phyloP scores from a whole-genome alignment of 2,113 vertebrate genomes.

The Muscicapa adusta region DNA sequence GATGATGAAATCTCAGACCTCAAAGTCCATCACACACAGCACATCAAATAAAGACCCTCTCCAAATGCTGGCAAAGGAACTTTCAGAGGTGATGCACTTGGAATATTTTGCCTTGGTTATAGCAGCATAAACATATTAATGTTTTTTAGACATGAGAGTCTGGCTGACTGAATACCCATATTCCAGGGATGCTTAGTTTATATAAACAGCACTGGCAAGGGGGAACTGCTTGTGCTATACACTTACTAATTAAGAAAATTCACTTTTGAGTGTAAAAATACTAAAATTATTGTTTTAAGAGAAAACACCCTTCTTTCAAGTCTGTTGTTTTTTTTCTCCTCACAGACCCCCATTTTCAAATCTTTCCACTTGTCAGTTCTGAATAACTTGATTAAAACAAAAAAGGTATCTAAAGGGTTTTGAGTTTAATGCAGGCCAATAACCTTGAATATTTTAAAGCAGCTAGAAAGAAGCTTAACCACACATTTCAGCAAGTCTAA shows the following conservation, averaged over 20 bases:
- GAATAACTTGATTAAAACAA: constrained; percentile 13
- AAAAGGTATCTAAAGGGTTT: constrained; percentile 44
- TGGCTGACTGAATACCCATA: not conserved
- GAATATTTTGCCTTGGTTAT: not conserved
- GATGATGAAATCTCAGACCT: not conserved
- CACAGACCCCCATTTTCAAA: not conserved
- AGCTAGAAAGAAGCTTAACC: constrained; percentile 55
- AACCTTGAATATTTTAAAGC: constrained; percentile 59
- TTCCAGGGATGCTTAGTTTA: not conserved
- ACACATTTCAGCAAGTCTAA: constrained; percentile 57
- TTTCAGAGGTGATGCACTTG: not conserved
- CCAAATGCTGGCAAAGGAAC: not conserved
- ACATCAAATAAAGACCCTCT: not conserved
- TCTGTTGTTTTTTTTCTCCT: not conserved
- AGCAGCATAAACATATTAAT: not conserved
- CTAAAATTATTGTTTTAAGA: not conserved
- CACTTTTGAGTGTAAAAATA: not conserved
- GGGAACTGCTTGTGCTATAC: not conserved
- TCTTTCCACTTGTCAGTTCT: not conserved
- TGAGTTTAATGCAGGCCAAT: constrained; percentile 53
- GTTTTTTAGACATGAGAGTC: not conserved
- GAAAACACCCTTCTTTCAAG: not conserved
- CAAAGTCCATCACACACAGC: not conserved
- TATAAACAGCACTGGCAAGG: not conserved
- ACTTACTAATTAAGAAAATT: not conserved